Evolutionary conservation across 1,140 invertebrate species (phyloP), one percentile per base, ranked within the genome.

Genomic region (Triops longicaudatus): DNA sequence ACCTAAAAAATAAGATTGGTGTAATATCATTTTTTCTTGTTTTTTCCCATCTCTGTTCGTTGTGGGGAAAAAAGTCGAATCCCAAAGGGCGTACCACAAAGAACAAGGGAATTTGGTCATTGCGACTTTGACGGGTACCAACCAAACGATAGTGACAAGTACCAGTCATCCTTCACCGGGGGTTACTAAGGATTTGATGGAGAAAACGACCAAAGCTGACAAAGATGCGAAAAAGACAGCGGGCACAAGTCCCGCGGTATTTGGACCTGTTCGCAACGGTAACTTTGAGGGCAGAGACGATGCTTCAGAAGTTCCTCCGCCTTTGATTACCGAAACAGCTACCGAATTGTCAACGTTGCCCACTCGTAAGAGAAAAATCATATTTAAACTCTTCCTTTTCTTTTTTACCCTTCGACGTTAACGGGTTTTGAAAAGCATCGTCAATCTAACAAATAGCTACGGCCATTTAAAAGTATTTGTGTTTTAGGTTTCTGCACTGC

Each of bases 81-180:
- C 93, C 7, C 93, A 95, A 83, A 92, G 92, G 83, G 92, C 94
- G 83, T 95, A 92, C 84, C 93, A 95, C 83, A 88, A 91, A 82
- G 90, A 90, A 80, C 89, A 81, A 78, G 78, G 80, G 3, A 75
- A 84, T 80, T 77, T 86, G 81, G 84, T 87, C 86, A 83, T 82
- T 85, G 81, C 77, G 5, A 79, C 76, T 72, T 72, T 77, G 17
- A 75, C 73, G 4, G 26, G 73, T 31, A 41, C 31, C 0, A 22
- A 75, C 74, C 31, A 41, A 1, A 14, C 17, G 27, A 26, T 43
- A 27, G 17, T 44, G 0, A 50, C 74, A 27, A 28, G 17, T n/a
- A 42, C 14, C n/a, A 63, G 73, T 9, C 26, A 42, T 28, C 28
- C 26, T 22, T 50, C 74, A 42, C 26, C 42, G 1, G 43, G 28